Percentiles rank a stretch among this genome's conserved stretches.
phyloP scores from a whole-genome alignment of 2,888 invertebrate genomes.

The Catocala fraxini region DNA sequence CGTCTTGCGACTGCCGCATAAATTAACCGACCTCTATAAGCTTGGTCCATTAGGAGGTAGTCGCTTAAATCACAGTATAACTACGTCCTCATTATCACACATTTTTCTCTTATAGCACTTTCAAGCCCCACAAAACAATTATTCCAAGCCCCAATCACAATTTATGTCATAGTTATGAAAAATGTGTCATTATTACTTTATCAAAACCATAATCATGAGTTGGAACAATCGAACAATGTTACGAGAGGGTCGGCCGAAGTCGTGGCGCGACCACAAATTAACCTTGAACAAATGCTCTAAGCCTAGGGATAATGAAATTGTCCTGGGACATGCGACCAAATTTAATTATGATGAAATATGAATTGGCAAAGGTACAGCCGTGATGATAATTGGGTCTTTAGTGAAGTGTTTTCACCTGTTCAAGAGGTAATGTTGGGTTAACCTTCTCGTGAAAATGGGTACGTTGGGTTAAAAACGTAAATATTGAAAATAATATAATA shows the following conservation, averaged over 20 bases:
- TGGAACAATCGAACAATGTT: conserved; percentile 31
- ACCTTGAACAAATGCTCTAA: conserved; percentile 31
- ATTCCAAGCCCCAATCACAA: conserved; percentile 7
- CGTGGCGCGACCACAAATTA: conserved; percentile 23
- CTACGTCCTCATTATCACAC: too few relatives aligned
- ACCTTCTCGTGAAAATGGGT: neutral
- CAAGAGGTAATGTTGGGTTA: neutral
- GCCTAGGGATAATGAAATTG: conserved; percentile 35
- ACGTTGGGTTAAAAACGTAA: too few relatives aligned
- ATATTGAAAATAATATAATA: too few relatives aligned
- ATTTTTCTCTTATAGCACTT: too few relatives aligned
- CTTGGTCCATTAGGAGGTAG: too few relatives aligned
- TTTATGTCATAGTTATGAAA: conserved; percentile 10
- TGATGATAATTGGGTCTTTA: conserved; percentile 29
- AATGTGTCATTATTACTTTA: conserved; percentile 17
- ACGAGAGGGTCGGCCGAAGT: conserved; percentile 16
- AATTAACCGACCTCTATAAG: too few relatives aligned
- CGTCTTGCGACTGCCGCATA: too few relatives aligned
- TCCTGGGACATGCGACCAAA: conserved; percentile 37
- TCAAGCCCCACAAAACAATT: too few relatives aligned
- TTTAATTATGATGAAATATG: conserved; percentile 39
- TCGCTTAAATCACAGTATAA: too few relatives aligned
- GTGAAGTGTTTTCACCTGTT: conserved; percentile 9
- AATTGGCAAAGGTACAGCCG: conserved; percentile 20
- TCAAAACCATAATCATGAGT: conserved; percentile 22